phyloP scores from a whole-genome alignment of 2,797 vertebrate species.

The Octomys mimax region DNA sequence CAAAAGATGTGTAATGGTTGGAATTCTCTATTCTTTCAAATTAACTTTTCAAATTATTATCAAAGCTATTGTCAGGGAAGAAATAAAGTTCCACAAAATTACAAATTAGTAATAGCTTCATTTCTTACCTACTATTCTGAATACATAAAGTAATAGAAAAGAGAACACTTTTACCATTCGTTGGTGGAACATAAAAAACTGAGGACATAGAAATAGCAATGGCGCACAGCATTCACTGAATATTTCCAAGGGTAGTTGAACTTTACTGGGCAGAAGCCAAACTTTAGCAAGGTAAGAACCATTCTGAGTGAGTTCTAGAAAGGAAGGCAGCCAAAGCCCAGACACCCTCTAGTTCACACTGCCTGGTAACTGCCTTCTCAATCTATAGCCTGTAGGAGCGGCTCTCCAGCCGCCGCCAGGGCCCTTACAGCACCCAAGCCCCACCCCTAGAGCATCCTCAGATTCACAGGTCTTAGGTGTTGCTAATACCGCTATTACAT shows the following conservation, averaged over 20 bases:
- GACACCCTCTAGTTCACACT: not conserved
- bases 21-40: not conserved
- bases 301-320: not conserved
- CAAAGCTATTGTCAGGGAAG: not conserved
- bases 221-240: not conserved
- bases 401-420: not conserved
- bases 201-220: not conserved
- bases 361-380: not conserved
- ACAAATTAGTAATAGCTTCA: not conserved
- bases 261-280: not conserved
- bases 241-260: not conserved
- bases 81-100: not conserved
- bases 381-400: not conserved
- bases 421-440: not conserved
- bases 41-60: slow-evolving; percentile 37
- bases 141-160: not conserved
- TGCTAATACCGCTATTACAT: not conserved
- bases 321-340: not conserved
- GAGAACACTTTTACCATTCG: not conserved
- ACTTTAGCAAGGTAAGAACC: not conserved
- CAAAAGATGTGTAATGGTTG: not conserved
- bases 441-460: not conserved
- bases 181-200: not conserved
- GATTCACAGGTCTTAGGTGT: not conserved
- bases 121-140: not conserved